These are phyloP conservation scores for Scaptomyza cyrtandrae DNA, from an alignment of 2,888 invertebrate genomes.

Conservation along the genomic window DNA sequence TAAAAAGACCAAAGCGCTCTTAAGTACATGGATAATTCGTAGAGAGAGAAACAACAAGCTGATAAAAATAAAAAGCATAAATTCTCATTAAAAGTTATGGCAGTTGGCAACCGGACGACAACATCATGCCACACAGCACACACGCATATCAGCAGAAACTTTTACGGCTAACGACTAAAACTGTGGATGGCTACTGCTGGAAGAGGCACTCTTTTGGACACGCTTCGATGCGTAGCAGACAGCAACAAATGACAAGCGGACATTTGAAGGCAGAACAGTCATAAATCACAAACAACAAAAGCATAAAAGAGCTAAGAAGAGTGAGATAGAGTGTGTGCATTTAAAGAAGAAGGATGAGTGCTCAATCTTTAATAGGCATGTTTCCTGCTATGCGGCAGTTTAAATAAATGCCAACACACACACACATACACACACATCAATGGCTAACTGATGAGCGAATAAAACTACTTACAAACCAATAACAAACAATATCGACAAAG, in stretches of 20 bases:
- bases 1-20: not conserved
- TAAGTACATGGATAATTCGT: slow-evolving; percentile 45
- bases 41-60: slow-evolving; percentile 29
- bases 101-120: slow-evolving; percentile 42
- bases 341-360: not conserved
- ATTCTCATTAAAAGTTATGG: slow-evolving; percentile 75
- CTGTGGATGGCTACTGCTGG: not conserved
- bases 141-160: slow-evolving; percentile 31
- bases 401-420: slow-evolving; percentile 34
- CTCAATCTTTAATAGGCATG: slow-evolving; percentile 4
- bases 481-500: slow-evolving; percentile 35
- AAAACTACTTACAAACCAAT: slow-evolving; percentile 8
- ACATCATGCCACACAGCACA: slow-evolving; percentile 2
- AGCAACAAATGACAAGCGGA: slow-evolving; percentile 59
- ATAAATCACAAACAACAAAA: slow-evolving; percentile 50
- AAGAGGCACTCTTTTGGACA: slow-evolving; percentile 8
- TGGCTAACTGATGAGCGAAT: slow-evolving; percentile 42
- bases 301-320: not conserved
- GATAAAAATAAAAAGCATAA: slow-evolving; percentile 62
- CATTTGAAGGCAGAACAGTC: slow-evolving; percentile 34
- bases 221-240: slow-evolving; percentile 34
- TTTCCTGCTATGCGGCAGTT: slow-evolving; percentile 23
- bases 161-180: slow-evolving; percentile 26
- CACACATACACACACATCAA: no score
- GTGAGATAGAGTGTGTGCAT: not conserved